Evolutionary conservation across 1,140 invertebrate genomes (phyloP).

Genomic region (Batillaria attramentaria): DNA sequence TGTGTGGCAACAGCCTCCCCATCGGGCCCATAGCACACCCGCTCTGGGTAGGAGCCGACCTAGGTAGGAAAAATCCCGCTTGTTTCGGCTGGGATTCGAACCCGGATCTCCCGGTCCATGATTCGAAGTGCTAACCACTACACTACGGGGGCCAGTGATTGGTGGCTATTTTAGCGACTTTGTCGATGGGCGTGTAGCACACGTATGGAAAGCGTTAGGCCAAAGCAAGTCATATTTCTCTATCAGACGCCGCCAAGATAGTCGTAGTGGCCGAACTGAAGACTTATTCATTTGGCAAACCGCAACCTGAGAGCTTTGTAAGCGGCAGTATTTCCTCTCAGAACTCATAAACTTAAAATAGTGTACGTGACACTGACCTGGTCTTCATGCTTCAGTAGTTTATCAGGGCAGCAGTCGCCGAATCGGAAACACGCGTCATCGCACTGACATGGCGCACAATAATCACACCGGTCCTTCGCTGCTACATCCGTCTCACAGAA

Average conservation of each 20-base stretch:
- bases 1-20: no score
- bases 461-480: neutral
- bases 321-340: neutral
- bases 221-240: no score
- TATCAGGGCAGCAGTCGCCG: conserved; percentile 28
- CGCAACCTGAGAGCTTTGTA: neutral
- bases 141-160: no score
- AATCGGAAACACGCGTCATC: neutral
- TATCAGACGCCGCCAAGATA: neutral
- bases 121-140: no score
- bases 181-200: no score
- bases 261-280: neutral
- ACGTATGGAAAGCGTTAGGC: no score
- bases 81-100: no score
- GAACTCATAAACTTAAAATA: neutral
- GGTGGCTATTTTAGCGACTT: no score
- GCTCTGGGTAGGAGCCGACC: no score
- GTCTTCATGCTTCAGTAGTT: neutral
- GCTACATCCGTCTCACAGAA: neutral
- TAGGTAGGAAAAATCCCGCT: no score
- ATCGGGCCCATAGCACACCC: no score
- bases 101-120: no score
- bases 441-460: neutral
- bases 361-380: neutral
- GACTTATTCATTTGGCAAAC: neutral